These are phyloP conservation scores for Diphyllodes magnificus DNA, from an alignment of 2,113 vertebrate genomes.

Conservation along the genomic window DNA sequence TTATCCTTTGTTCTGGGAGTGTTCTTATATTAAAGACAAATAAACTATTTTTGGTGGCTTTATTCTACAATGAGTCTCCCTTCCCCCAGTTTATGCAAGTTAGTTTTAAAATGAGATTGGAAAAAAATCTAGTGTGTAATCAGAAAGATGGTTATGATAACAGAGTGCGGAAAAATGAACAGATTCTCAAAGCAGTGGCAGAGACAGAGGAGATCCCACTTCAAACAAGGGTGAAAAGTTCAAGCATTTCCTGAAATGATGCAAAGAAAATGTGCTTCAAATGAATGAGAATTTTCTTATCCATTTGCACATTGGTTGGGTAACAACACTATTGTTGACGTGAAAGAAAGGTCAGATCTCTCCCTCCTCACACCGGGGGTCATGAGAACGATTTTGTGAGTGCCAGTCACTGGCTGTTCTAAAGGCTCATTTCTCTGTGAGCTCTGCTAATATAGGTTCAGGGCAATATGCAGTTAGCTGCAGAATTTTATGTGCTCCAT, in stretches of 20 bases:
- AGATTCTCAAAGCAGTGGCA: background rate
- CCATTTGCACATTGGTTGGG: background rate
- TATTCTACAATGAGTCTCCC: background rate
- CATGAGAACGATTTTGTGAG: background rate
- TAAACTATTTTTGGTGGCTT: background rate
- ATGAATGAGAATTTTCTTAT: background rate
- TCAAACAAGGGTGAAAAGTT: constrained; percentile 42
- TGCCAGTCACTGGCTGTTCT: background rate
- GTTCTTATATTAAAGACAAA: background rate
- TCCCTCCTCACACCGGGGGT: background rate
- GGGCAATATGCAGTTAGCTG: background rate
- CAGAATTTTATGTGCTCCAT: background rate
- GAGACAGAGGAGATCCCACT: background rate
- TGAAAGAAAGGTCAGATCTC: background rate
- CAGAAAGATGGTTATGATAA: background rate
- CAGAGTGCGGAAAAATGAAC: background rate
- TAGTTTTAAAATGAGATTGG: background rate
- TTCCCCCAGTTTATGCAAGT: background rate
- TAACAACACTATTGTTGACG: background rate
- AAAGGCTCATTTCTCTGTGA: background rate
- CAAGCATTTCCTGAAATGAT: constrained; percentile 22
- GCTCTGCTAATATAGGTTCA: background rate
- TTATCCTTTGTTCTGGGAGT: background rate
- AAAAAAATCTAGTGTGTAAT: background rate
- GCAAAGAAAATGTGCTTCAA: background rate